Conservation (phyloP, 2,888 invertebrate species). For the Eristalis intricaria region DNA sequence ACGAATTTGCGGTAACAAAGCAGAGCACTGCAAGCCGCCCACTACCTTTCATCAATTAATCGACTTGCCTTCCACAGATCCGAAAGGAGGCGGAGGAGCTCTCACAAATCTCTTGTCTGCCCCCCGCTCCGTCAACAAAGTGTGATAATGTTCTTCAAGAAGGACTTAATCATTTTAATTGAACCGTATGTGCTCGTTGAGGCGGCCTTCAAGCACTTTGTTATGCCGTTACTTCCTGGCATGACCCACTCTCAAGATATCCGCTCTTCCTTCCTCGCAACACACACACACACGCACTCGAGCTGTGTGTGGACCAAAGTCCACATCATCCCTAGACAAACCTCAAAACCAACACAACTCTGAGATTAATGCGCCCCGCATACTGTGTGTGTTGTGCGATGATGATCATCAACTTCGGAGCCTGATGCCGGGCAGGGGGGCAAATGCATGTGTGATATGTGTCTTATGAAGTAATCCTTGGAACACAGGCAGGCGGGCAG, state of each 20-base stretch:
- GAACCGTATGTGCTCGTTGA: not conserved
- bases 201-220: not conserved
- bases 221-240: not conserved
- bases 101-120: not conserved
- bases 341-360: slow-evolving; percentile 52
- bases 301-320: not conserved
- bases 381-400: slow-evolving; percentile 30
- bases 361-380: slow-evolving; percentile 53
- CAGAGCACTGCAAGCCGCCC: not conserved
- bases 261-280: too few relatives aligned
- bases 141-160: not conserved
- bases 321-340: slow-evolving; percentile 51
- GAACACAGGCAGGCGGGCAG: not conserved
- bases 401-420: slow-evolving; percentile 49
- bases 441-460: slow-evolving; percentile 36
- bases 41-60: not conserved
- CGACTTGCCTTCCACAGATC: not conserved
- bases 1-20: not conserved
- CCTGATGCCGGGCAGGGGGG: not conserved
- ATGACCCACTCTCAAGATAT: not conserved
- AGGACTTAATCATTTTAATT: slow-evolving; percentile 8
- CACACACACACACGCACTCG: not conserved
- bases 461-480: slow-evolving; percentile 51
- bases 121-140: not conserved
- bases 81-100: not conserved